Percentiles rank a stretch among this genome's conserved stretches.
Conservation (phyloP, 2,113 vertebrate genomes). For the Engraulis encrasicolus region DNA sequence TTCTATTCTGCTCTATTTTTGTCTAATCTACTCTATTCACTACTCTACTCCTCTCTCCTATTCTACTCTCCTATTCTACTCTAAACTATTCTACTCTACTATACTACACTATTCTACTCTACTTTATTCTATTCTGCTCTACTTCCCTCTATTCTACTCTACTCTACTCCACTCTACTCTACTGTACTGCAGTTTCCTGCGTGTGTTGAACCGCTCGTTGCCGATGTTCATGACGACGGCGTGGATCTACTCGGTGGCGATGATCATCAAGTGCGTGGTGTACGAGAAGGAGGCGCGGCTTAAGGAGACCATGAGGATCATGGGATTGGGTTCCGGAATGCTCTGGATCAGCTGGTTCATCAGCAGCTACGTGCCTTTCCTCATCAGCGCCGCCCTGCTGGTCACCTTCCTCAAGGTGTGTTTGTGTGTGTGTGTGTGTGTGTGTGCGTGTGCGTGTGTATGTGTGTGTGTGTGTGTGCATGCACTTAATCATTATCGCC, state of each 20-base stretch:
- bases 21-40: too few relatives aligned
- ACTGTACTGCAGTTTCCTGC: constrained; percentile 78
- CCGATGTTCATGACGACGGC: constrained; percentile 90
- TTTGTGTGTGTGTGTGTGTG: not conserved
- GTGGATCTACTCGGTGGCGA: constrained; percentile 93
- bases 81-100: too few relatives aligned
- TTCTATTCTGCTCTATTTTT: too few relatives aligned
- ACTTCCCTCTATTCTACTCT: too few relatives aligned
- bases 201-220: constrained; percentile 83
- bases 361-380: constrained; percentile 85
- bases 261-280: constrained; percentile 90
- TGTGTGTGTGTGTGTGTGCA: too few relatives aligned
- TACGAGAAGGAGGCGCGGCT: constrained; percentile 89
- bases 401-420: constrained; percentile 85
- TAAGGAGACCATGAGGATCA: constrained; percentile 89
- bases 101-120: too few relatives aligned
- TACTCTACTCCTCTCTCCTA: too few relatives aligned
- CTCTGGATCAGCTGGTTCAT: constrained; percentile 93
- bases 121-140: too few relatives aligned
- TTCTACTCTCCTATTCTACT: too few relatives aligned
- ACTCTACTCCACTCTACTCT: not conserved
- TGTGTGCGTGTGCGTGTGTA: not conserved
- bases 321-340: constrained; percentile 82
- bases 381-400: constrained; percentile 80
- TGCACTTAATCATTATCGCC: too few relatives aligned